A percentile compares a stretch with the other conserved stretches of the same genome.
Evolutionary conservation across 2,888 invertebrate species (phyloP).

Genomic region (Tiphia femorata): DNA sequence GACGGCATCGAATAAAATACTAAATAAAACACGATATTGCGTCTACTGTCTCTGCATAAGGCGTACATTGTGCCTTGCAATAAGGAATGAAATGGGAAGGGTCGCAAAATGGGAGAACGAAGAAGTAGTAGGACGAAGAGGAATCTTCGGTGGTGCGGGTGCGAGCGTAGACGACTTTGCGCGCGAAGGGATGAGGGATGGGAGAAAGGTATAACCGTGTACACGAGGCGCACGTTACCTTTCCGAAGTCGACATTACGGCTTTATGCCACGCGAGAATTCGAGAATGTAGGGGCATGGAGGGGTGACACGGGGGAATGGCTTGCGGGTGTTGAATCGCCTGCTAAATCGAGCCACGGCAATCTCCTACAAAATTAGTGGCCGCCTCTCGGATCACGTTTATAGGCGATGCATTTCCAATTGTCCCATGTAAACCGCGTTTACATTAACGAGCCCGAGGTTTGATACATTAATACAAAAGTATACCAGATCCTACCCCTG

Average conservation of each 20-base stretch:
- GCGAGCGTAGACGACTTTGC: too few relatives aligned
- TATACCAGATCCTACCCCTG: too few relatives aligned
- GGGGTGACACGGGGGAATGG: not conserved
- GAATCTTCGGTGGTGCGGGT: too few relatives aligned
- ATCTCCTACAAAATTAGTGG: conserved; percentile 37
- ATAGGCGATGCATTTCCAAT: conserved; percentile 3
- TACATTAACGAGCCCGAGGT: too few relatives aligned
- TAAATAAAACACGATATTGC: too few relatives aligned
- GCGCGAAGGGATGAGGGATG: not conserved
- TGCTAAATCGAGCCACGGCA: conserved; percentile 26
- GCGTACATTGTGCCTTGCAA: too few relatives aligned
- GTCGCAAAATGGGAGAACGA: too few relatives aligned
- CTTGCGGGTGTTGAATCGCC: conserved; percentile 13
- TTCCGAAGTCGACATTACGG: conserved; percentile 41
- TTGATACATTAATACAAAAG: too few relatives aligned
- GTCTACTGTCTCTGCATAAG: too few relatives aligned
- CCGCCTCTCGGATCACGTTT: conserved; percentile 21
- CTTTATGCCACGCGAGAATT: conserved; percentile 46
- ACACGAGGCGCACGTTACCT: conserved; percentile 33
- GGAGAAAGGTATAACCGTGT: conserved; percentile 3
- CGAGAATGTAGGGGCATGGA: conserved; percentile 20
- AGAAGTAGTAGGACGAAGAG: too few relatives aligned
- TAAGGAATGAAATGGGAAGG: too few relatives aligned
- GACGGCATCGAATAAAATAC: too few relatives aligned
- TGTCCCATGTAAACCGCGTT: not conserved